These are phyloP conservation scores for Callipepla californica DNA, from an alignment of 2,113 vertebrate genomes.

Conservation along the genomic window DNA sequence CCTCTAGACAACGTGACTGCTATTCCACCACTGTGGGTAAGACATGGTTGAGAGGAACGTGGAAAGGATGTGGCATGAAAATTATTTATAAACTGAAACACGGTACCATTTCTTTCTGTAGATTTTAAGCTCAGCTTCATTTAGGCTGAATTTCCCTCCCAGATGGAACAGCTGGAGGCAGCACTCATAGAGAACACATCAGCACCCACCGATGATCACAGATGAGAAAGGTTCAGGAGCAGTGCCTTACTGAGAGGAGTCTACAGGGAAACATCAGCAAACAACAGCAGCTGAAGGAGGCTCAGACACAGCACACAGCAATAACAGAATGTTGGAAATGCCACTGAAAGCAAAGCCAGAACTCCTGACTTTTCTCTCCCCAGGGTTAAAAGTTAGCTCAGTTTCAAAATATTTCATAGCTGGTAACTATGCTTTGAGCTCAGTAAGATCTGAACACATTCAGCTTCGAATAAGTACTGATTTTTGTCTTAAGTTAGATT, in stretches of 20 bases:
- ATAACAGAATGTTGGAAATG: background rate
- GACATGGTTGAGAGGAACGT: background rate
- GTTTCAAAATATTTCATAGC: background rate
- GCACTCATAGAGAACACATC: background rate
- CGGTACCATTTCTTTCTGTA: constrained; percentile 34
- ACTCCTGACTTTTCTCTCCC: background rate
- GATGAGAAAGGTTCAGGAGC: background rate
- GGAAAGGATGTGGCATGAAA: background rate
- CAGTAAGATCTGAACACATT: constrained; percentile 21
- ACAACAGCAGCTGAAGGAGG: background rate
- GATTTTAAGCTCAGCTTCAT: constrained; percentile 38
- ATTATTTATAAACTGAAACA: constrained; percentile 25
- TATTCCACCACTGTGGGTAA: background rate
- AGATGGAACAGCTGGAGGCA: constrained; percentile 39
- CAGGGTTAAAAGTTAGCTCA: background rate
- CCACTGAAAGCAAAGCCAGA: background rate
- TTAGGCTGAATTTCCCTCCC: constrained; percentile 28
- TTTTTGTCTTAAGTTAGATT: constrained; percentile 12
- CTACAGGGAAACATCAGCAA: background rate
- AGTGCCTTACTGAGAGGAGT: background rate
- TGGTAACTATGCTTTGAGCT: constrained; percentile 1
- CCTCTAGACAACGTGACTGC: constrained; percentile 23
- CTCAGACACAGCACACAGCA: background rate
- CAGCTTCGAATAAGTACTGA: constrained; percentile 13
- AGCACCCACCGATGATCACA: background rate